A percentile compares a stretch with the other conserved stretches of the same genome.
These are phyloP conservation scores for Batillaria attramentaria DNA, from an alignment of 1,140 invertebrate genomes.

Conservation along the genomic window DNA sequence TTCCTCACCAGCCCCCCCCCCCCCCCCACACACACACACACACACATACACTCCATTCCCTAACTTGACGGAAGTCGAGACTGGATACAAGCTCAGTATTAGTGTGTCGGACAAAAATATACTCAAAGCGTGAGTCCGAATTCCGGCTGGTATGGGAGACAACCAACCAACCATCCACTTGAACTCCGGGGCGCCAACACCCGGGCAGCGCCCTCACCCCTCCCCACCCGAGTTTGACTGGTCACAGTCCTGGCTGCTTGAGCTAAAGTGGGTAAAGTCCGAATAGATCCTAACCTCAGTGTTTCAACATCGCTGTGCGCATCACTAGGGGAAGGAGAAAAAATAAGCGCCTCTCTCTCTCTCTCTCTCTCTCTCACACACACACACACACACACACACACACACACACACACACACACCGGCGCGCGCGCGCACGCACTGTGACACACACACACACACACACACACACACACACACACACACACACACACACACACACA, in stretches of 20 bases:
- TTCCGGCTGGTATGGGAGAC: neutral
- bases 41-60: too few species aligned
- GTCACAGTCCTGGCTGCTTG: neutral
- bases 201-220: neutral
- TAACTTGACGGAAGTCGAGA: too few species aligned
- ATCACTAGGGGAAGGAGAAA: neutral
- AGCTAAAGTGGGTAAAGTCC: neutral
- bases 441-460: conserved; percentile 13
- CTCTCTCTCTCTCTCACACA: neutral
- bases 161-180: neutral
- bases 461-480: neutral
- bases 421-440: neutral
- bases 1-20: too few species aligned
- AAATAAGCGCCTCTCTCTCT: neutral
- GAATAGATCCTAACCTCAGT: neutral
- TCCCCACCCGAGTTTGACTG: neutral
- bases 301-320: neutral
- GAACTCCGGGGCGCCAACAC: neutral
- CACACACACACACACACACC: neutral
- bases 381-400: conserved; percentile 6
- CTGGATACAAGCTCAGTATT: too few species aligned
- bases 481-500: conserved; percentile 2
- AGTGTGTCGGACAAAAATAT: neutral
- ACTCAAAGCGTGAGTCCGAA: neutral
- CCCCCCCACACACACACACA: too few species aligned